Evolutionary conservation across 2,888 invertebrate species (phyloP).

Genomic region (Bellardia bayeri): DNA sequence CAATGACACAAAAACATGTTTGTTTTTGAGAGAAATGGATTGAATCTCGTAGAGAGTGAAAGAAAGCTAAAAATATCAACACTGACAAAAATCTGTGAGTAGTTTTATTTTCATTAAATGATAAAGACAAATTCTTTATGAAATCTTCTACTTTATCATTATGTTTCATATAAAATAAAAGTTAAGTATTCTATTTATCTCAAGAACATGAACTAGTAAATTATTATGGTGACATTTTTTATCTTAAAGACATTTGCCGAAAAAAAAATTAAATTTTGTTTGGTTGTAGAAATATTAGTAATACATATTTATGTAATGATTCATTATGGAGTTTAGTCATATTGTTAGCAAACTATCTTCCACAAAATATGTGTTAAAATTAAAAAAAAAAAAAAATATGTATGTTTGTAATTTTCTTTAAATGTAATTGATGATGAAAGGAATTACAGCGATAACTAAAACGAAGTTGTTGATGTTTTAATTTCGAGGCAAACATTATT

Average conservation of each 20-base stretch:
- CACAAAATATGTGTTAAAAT: too few species aligned
- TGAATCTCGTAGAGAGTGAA: not conserved
- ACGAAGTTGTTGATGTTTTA: too few species aligned
- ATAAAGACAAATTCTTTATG: not conserved
- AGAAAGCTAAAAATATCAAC: not conserved
- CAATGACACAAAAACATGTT: not conserved
- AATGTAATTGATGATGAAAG: not conserved
- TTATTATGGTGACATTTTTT: not conserved
- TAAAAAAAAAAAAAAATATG: too few species aligned
- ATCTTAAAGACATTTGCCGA: slow-evolving; percentile 6
- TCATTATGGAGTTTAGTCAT: not conserved
- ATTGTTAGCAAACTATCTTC: not conserved
- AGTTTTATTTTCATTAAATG: not conserved
- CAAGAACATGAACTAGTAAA: too few species aligned
- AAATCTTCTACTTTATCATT: slow-evolving; percentile 2
- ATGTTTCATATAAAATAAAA: not conserved
- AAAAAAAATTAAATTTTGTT: slow-evolving; percentile 2
- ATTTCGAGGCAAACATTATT: too few species aligned
- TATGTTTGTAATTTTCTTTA: not conserved
- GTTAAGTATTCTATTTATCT: not conserved
- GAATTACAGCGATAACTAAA: too few species aligned
- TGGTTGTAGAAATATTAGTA: not conserved
- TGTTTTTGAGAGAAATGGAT: not conserved
- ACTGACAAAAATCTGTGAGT: not conserved
- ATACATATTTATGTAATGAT: not conserved